Evolutionary conservation across 2,113 vertebrate genomes (phyloP), one percentile per base, ranked within the genome.

Genomic region (Tympanuchus pallidicinctus): DNA sequence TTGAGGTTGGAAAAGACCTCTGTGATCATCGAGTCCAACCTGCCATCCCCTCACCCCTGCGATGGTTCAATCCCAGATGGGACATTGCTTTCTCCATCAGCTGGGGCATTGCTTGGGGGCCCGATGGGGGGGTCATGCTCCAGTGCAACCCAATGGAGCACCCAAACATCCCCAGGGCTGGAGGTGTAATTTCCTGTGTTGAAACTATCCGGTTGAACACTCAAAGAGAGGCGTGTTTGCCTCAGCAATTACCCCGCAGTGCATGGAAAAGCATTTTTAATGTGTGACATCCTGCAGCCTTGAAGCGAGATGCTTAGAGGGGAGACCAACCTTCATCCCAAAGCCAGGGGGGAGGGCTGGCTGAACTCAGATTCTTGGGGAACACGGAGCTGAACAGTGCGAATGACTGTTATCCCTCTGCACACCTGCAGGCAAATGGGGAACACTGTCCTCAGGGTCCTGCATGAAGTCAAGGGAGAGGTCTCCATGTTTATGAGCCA

Each of bases 221-320:
- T 54, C n/a, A 32, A 22, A 32, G 43, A 21, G 57, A 10, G 25
- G 3, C 0, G 0, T n/a, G 34, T 71, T 30, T 43, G 18, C 59
- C 4, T 8, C 74, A 19, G 12, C 0, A 2, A 20, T 20, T 15
- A 32, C 45, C 36, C 50, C 4, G 5, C 45, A 1, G 0, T 19
- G 40, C 4, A 2, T 1, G 16, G 36, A 25, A 30, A 28, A 52
- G 13, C 10, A 1, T 57, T 52, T 27, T 24, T 10, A 36, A 40
- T 40, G 36, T 21, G 45, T 0, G 6, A 13, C 19, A 22, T 34
- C 69, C 5, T 36, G 7, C 0, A 38, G 65, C 30, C 13, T 59
- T 7, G 48, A 38, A 5, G 24, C 7, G 34, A 71, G 25, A 1
- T 11, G 7, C 0, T 3, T 1, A 24, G 2, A 21, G 13, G 43